Conservation (phyloP, 2,113 vertebrate genomes). For the Oreochromis aureus region DNA sequence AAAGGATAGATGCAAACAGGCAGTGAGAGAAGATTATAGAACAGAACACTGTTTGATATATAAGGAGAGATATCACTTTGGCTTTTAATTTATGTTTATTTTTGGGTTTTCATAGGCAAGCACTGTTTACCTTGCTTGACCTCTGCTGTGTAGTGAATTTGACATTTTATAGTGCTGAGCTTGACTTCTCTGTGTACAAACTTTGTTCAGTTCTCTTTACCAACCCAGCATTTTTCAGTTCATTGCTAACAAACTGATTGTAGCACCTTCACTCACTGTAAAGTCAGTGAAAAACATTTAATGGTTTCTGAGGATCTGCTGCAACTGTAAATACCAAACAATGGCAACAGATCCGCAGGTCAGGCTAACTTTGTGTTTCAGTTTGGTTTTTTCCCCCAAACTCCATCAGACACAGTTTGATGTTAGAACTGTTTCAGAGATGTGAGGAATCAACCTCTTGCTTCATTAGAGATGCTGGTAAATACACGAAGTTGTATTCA, state of each 20-base stretch:
- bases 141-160: not conserved
- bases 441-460: not conserved
- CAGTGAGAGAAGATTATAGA: not conserved
- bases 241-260: not conserved
- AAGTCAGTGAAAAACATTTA: not conserved
- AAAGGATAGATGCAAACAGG: not conserved
- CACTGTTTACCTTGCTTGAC: not conserved
- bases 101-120: not conserved
- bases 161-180: not conserved
- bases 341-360: not conserved
- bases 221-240: not conserved
- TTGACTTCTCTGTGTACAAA: not conserved
- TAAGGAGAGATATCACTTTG: not conserved
- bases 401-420: not conserved
- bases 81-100: not conserved
- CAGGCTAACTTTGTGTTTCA: not conserved
- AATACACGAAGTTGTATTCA: rapidly evolving
- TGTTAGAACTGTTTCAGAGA: rapidly evolving
- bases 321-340: not conserved
- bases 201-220: not conserved
- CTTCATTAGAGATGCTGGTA: not conserved
- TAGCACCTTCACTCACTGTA: not conserved
- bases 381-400: not conserved
- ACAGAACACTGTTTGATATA: not conserved
- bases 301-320: not conserved